Conservation (phyloP, 2,888 invertebrate genomes). For the Lypha dubia region DNA sequence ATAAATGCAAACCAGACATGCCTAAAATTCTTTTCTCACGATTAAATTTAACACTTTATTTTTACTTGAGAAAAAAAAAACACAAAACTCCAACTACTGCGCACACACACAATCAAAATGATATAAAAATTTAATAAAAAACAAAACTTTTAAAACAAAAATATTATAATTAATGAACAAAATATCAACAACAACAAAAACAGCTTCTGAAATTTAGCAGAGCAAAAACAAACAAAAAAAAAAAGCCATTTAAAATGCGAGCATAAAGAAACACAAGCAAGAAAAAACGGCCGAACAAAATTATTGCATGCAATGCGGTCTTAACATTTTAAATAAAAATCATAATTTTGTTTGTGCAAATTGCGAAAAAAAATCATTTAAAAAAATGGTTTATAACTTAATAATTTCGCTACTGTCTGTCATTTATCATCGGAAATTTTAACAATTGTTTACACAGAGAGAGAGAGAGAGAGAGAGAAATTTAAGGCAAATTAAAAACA, state of each 20-base stretch:
- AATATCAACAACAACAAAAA: constrained; percentile 77
- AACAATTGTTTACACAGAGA: constrained; percentile 20
- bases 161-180: constrained; percentile 64
- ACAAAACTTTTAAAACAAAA: neutral
- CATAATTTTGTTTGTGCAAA: constrained; percentile 31
- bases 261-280: neutral
- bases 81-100: neutral
- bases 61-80: neutral
- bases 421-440: constrained; percentile 48
- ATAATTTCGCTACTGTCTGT: constrained; percentile 42
- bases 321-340: constrained; percentile 57
- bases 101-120: constrained; percentile 72
- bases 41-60: constrained; percentile 80
- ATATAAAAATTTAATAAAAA: constrained; percentile 62
- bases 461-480: constrained; percentile 24
- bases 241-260: constrained; percentile 68
- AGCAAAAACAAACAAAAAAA: neutral
- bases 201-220: constrained; percentile 46
- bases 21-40: constrained; percentile 81
- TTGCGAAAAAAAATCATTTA: constrained; percentile 2
- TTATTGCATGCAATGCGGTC: constrained; percentile 69
- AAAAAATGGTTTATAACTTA: constrained; percentile 45
- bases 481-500: constrained; percentile 43
- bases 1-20: constrained; percentile 70
- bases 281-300: constrained; percentile 75